Evolutionary conservation across 1,140 invertebrate species (phyloP).

Genomic region (Chironomus striatipennis): DNA sequence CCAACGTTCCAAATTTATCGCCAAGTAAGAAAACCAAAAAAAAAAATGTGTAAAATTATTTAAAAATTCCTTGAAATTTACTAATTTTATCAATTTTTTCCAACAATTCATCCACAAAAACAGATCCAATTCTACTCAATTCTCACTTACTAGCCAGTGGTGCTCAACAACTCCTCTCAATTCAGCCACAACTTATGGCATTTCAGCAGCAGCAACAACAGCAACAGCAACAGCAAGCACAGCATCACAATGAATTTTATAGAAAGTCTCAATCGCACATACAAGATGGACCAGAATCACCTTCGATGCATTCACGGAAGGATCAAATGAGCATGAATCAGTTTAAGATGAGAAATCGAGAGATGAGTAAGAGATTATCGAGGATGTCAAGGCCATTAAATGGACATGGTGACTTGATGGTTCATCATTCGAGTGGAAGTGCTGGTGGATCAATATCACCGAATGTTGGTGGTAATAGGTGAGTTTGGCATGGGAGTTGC

Average conservation of each 20-base stretch:
- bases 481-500: not conserved
- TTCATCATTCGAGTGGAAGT: not conserved
- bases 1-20: conserved; percentile 17
- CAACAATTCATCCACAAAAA: too few relatives aligned
- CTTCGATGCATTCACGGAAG: not conserved
- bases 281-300: not conserved
- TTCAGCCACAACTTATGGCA: conserved; percentile 28
- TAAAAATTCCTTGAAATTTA: not conserved
- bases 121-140: conserved; percentile 2
- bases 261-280: conserved; percentile 26
- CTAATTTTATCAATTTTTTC: not conserved
- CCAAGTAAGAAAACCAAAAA: conserved; percentile 19
- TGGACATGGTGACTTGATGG: conserved; percentile 10
- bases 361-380: not conserved
- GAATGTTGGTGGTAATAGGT: not conserved
- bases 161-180: conserved; percentile 29
- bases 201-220: conserved; percentile 34
- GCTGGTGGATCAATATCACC: not conserved
- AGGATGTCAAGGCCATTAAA: not conserved
- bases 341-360: not conserved
- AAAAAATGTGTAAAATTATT: too few relatives aligned
- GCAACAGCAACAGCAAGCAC: conserved; percentile 25
- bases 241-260: not conserved
- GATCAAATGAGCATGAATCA: not conserved
- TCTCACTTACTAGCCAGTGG: not conserved